Evolutionary conservation across 2,113 vertebrate species (phyloP).

Genomic region (Alouatta palliata): DNA sequence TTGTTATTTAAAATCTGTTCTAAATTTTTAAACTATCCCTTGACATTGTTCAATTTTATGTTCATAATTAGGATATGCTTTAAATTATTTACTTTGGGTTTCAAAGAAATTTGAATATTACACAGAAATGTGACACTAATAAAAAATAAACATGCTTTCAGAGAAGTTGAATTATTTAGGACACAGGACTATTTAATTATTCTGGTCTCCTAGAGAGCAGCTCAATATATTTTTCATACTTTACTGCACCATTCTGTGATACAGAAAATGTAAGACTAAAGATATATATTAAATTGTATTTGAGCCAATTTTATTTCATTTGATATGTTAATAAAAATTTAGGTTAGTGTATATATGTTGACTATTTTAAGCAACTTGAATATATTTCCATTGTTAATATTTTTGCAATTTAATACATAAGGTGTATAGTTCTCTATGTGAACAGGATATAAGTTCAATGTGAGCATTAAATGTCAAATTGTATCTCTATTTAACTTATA

Average conservation of each 20-base stretch:
- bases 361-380: not conserved
- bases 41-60: not conserved
- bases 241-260: not conserved
- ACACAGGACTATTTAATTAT: not conserved
- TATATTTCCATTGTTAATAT: not conserved
- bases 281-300: not conserved
- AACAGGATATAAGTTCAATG: not conserved
- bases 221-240: not conserved
- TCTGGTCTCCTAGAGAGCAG: not conserved
- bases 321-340: not conserved
- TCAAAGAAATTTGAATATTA: not conserved
- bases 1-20: not conserved
- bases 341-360: not conserved
- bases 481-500: not conserved
- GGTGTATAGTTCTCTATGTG: not conserved
- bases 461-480: not conserved
- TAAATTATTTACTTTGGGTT: not conserved
- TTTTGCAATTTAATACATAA: not conserved
- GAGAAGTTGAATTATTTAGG: not conserved
- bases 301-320: not conserved
- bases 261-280: not conserved
- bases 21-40: not conserved
- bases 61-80: not conserved
- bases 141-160: not conserved
- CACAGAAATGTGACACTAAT: not conserved